These are phyloP conservation scores for Gymnosoma rotundatum DNA, from an alignment of 2,888 invertebrate species.

Conservation along the genomic window DNA sequence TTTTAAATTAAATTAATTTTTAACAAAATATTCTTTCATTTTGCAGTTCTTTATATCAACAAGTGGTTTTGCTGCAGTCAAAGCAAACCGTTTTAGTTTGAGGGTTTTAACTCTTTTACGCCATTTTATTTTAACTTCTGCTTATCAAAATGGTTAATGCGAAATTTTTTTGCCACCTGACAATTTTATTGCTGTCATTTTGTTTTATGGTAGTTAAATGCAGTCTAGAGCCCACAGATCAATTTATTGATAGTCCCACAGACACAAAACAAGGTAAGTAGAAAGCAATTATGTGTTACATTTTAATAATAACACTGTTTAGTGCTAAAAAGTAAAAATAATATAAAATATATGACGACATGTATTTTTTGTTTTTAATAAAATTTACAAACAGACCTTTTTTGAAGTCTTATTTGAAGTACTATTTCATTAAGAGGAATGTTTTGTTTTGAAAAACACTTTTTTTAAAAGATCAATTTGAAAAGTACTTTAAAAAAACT, in stretches of 20 bases:
- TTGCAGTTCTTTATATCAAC: background rate
- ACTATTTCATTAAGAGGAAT: no score
- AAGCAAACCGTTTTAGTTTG: background rate
- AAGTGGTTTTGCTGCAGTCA: background rate
- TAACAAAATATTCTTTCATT: no score
- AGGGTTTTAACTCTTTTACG: slow-evolving; percentile 23
- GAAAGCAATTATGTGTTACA: background rate
- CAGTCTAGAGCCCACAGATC: slow-evolving; percentile 73
- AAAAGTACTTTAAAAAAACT: no score
- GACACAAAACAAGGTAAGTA: slow-evolving; percentile 71
- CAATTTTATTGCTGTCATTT: slow-evolving; percentile 74
- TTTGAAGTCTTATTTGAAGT: no score
- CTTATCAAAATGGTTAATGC: slow-evolving; percentile 68
- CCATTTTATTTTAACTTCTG: background rate
- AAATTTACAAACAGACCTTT: no score
- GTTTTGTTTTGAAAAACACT: no score
- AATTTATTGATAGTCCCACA: slow-evolving; percentile 73
- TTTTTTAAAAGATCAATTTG: no score
- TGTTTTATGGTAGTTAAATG: slow-evolving; percentile 73
- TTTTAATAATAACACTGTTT: no score
- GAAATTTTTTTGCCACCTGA: slow-evolving; percentile 70
- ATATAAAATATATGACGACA: no score
- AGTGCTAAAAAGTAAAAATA: no score
- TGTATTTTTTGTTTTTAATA: no score
- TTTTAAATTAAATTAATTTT: background rate